These are phyloP conservation scores for Pygmarrhopalites habei DNA, from an alignment of 1,140 invertebrate genomes.

Conservation along the genomic window DNA sequence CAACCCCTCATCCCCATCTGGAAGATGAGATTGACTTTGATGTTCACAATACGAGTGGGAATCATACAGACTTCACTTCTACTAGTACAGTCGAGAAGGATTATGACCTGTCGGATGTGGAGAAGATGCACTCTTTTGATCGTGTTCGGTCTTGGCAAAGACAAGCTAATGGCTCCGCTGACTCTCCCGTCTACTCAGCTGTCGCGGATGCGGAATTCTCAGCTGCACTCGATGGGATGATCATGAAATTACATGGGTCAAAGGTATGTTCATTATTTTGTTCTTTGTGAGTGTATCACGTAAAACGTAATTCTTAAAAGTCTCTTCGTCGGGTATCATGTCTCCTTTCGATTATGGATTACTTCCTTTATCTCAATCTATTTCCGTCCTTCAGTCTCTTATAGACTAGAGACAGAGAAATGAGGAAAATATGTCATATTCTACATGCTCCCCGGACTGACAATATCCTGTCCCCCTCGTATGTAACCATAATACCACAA, in stretches of 20 bases:
- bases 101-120: neutral
- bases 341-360: no score
- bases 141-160: slow-evolving; percentile 5
- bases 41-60: neutral
- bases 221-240: slow-evolving; percentile 11
- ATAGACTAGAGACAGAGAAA: no score
- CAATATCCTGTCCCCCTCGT: no score
- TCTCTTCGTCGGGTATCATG: no score
- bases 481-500: no score
- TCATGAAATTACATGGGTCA: slow-evolving; percentile 11
- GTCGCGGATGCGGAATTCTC: slow-evolving; percentile 17
- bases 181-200: neutral
- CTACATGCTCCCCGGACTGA: no score
- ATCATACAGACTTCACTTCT: neutral
- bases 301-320: no score
- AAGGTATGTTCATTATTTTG: slow-evolving; percentile 13
- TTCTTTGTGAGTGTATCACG: no score
- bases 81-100: neutral
- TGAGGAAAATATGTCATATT: no score
- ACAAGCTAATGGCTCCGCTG: neutral
- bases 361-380: no score
- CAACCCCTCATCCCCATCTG: neutral
- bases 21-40: slow-evolving; percentile 1
- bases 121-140: neutral
- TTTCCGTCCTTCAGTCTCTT: no score